Base-by-base conservation (phyloP, 2,888 invertebrate genomes). In the Agapetus fuscipes region DNA sequence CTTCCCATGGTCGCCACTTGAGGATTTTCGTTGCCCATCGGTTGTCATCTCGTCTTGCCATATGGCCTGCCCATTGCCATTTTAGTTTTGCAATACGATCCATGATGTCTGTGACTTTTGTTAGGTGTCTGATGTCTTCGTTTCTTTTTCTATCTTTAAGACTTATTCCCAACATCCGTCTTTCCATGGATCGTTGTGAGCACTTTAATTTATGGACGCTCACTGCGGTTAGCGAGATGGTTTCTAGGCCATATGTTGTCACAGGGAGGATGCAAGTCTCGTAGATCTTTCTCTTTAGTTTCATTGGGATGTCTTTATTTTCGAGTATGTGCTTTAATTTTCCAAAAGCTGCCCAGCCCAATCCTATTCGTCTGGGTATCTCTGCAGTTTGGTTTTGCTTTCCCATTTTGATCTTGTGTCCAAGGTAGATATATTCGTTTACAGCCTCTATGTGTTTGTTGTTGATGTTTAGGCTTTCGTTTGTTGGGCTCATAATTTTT, bases 31-130 rank as follows among this genome's bases (percentile, higher is more conserved):
- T 20, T 14, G 5, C 16, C 30, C 30, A 30, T 30, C 14, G n/a
- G 14, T 14, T 13, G 13, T 5, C 30, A 5, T 30, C 30, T 13
- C 16, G 9, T 30, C 30, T 9, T 13, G 6, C 3, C 13, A 30
- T 13, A 14, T 30, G 9, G 6, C 30, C 16, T 15, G 30, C 15
- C 30, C 30, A 30, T 13, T 15, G 30, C 14, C 30, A 30, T n/a
- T 30, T 12, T 5, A 30, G 30, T 12, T 6, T 15, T 3, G 13
- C 16, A 13, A 30, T 30, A 4, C 15, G 30, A 6, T 30, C 13
- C 5, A n/a, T 30, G n/a, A 14, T n/a, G 14, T 14, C 16, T 6
- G 14, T 9, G 4, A 20, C 20, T 20, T 20, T 4, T 6, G 20
- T 20, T 6, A 4, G 4, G 4, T 9, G 4, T 3, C 30, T 11